Base-by-base conservation (phyloP, 1,140 invertebrate genomes). In the Dendrolimus punctatus region DNA sequence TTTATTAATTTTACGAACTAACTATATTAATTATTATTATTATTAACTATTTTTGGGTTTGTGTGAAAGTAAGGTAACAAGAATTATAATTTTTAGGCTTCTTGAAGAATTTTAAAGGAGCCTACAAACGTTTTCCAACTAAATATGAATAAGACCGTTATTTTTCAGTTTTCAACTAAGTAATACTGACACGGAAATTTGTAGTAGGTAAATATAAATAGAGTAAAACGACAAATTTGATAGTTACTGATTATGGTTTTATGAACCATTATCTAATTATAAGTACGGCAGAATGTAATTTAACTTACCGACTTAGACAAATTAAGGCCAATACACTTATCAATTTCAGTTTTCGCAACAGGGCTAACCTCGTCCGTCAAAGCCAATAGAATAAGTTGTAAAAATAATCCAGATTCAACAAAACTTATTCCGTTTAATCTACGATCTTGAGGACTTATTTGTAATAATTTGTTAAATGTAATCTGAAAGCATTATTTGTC, bases 341-440 rank as follows among this genome's bases (percentile, higher is more conserved):
- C 62, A 37, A 83, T 78, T 58, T 83, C 66, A 6, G 38, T 6
- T 45, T 42, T 64, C 4, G 64, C 65, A 4, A 53, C 49, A 0
- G 43, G 4, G 40, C 76, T 73, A 6, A 71, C 65, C 49, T 74
- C 76, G 10, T 60, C 67, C 5, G 71, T 73, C 5, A 85, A 38
- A 10, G 72, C 68, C 46, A 75, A 55, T 5, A 85, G 51, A 8
- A 67, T 49, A 40, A 84, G 49, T 39, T 76, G 66, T 39, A 85
- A 52, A 57, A 81, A 78, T 8, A 84, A 56, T 9, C 69, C 70
- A 0, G 80, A 80, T 50, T 78, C 70, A 3, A 70, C 64, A 58
- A 84, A 85, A 58, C 77, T 84, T 10, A 85, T 81, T 7, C 77
- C 80, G 51, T 84, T 85, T 48, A 74, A 73, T 42, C 52, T 55